Evolutionary conservation across 2,113 vertebrate species (phyloP), one percentile per base, ranked within the genome.

Genomic region (Paedocypris sp.): DNA sequence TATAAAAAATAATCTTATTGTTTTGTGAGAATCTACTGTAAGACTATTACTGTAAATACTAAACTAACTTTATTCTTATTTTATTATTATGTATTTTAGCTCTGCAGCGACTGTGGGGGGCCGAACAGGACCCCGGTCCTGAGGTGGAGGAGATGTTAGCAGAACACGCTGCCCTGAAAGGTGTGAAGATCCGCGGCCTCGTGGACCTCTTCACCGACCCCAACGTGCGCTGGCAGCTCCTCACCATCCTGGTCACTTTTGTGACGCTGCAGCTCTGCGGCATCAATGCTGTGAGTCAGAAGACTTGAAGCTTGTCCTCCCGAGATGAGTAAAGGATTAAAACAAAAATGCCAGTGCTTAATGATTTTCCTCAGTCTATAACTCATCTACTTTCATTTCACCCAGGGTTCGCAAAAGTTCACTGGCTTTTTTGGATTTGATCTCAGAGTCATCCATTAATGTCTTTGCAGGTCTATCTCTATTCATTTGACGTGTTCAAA

Each of bases 121-220:
- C 86, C 18, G 43, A 78, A 0, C 68, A 68, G n/a, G 85, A 89
- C 71, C 69, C 80, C 10, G 61, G 28, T 12, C 35, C 28, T 0
- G 88, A 89, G 64, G 61, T 90, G 16, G 75, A 86, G 67, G 87
- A 88, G 65, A 88, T 92, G 83, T 1, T 85, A 71, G 66, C 75
- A 52, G 89, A 91, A 78, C 79, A 82, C 25, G 73, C 64, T 2
- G 71, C 70, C 9, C 47, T 80, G 35, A 74, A 75, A 69, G 76
- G 70, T 4, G 53, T 86, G 51, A 73, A 35, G 39, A 72, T 19
- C 0, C 80, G 79, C 71, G 68, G 79, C 0, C 11, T 87, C 15
- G 29, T 82, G 67, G 84, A 87, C 19, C 80, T 92, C 23, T 15
- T 90, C 13, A 62, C 19, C 28, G 79, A 85, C 47, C 58, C 28